Conservation (phyloP, 2,113 vertebrate species). For the Archilochus colubris region DNA sequence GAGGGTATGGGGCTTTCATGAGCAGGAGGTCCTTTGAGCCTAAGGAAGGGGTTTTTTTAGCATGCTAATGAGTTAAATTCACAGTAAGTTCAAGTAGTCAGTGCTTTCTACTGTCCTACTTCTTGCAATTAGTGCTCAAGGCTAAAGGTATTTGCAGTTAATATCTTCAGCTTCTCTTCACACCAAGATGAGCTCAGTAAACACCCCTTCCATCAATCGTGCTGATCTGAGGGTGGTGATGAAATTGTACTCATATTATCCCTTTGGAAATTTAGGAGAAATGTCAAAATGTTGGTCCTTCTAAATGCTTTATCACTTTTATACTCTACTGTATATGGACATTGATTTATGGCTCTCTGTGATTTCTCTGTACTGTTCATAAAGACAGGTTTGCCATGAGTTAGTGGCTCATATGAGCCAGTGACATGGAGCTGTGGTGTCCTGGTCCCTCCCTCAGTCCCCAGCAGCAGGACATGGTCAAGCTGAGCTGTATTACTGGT, state of each 20-base stretch:
- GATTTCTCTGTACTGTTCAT: not conserved
- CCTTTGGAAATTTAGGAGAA: not conserved
- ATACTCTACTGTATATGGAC: rapidly evolving
- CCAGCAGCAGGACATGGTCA: not conserved
- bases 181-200: too few relatives aligned
- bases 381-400: not conserved
- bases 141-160: too few relatives aligned
- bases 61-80: too few relatives aligned
- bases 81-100: too few relatives aligned
- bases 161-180: too few relatives aligned
- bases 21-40: too few relatives aligned
- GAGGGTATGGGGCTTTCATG: too few relatives aligned
- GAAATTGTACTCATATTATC: not conserved
- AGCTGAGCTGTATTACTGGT: rapidly evolving
- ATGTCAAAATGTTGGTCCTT: not conserved
- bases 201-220: too few relatives aligned
- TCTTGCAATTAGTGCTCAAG: too few relatives aligned
- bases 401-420: not conserved
- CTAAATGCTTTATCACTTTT: not conserved
- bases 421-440: not conserved
- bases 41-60: too few relatives aligned
- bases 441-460: not conserved
- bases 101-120: too few relatives aligned
- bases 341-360: not conserved
- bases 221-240: not conserved